Conservation (phyloP, 2,888 invertebrate genomes). For the Caenorhabditis macrosperma region DNA sequence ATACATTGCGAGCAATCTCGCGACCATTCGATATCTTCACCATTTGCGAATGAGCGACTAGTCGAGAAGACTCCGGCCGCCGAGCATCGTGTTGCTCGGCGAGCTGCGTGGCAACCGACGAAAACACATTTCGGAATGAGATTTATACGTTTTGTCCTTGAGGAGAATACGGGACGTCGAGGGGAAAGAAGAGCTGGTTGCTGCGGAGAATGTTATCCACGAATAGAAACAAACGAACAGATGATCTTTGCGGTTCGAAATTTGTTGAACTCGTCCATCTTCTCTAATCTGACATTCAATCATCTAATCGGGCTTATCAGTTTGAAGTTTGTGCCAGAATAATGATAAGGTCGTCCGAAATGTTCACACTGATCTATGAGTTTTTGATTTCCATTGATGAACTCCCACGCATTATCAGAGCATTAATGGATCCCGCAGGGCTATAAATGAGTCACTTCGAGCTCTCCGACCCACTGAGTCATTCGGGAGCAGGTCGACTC, state of each 20-base stretch:
- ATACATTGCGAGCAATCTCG: constrained; percentile 1
- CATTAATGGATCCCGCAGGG: not conserved
- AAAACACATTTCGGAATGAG: not conserved
- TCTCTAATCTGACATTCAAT: constrained; percentile 1
- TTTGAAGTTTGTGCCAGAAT: constrained; percentile 35
- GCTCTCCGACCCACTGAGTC: not conserved
- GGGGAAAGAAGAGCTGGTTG: too few relatives aligned
- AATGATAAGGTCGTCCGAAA: constrained; percentile 12
- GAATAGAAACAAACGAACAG: too few relatives aligned
- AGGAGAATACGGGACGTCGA: not conserved
- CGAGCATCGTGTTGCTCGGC: not conserved
- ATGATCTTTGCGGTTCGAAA: too few relatives aligned
- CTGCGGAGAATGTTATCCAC: too few relatives aligned
- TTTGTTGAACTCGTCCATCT: constrained; percentile 10
- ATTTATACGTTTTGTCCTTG: not conserved
- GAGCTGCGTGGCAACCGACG: not conserved
- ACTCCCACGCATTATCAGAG: constrained; percentile 1
- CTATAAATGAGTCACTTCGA: not conserved
- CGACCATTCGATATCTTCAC: constrained; percentile 12
- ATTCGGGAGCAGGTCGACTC: not conserved
- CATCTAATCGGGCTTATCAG: constrained; percentile 33
- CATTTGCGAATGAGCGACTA: not conserved
- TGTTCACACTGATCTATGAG: constrained; percentile 24
- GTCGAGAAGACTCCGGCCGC: not conserved
- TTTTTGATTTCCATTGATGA: constrained; percentile 20